These are phyloP conservation scores for Antigone vipio DNA, from an alignment of 2,113 vertebrate species.

Conservation along the genomic window DNA sequence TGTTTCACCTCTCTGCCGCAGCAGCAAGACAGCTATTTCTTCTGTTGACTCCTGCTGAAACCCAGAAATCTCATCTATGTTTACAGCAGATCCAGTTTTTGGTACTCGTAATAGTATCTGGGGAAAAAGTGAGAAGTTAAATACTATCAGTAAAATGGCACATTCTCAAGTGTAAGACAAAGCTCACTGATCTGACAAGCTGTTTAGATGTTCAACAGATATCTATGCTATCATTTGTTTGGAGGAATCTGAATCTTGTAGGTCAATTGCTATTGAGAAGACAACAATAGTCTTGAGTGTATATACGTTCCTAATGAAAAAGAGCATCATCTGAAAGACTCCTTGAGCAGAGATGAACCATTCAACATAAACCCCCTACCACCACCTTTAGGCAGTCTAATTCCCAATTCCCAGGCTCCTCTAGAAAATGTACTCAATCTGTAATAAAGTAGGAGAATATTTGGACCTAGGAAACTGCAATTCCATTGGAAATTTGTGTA, in stretches of 20 bases:
- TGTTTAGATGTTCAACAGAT: not conserved
- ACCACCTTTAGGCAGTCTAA: not conserved
- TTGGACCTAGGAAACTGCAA: not conserved
- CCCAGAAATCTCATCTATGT: not conserved
- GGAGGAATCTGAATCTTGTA: not conserved
- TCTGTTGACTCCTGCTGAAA: not conserved
- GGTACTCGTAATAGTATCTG: conserved; percentile 42
- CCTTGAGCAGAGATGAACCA: not conserved
- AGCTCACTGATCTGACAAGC: not conserved
- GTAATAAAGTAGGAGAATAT: not conserved
- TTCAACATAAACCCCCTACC: not conserved
- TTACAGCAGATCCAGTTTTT: conserved; percentile 11
- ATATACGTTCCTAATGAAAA: not conserved
- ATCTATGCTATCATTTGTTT: not conserved
- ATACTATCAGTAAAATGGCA: not conserved
- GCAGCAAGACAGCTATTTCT: not conserved
- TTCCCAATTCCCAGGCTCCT: not conserved
- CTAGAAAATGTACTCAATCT: not conserved
- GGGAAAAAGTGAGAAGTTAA: not conserved
- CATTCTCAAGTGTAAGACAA: not conserved
- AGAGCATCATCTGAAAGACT: not conserved
- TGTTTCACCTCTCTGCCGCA: not conserved
- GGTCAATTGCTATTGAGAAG: not conserved
- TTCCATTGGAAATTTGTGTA: not conserved
- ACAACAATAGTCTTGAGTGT: not conserved